Evolutionary conservation across 2,797 vertebrate species (phyloP), one percentile per base, ranked within the genome.

Genomic region (Micrastur ruficollis): DNA sequence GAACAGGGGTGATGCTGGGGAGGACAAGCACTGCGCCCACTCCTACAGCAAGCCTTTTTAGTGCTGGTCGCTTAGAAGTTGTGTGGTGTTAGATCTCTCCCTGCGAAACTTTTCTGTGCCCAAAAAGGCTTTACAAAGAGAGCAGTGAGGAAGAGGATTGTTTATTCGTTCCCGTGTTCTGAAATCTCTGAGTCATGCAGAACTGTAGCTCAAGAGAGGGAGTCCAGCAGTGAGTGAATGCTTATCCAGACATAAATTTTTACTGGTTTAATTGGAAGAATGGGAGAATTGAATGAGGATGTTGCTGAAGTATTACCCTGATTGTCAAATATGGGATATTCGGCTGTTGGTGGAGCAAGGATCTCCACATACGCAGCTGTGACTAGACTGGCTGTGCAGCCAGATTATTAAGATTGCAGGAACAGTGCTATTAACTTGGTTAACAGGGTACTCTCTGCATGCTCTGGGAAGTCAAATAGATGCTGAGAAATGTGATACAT

Each of bases 301-400:
- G 27, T 52, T 72, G 53, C 26, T 88, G 32, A n/a, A 50, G 22
- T 40, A 3, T 40, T 65, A 38, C 23, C 42, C 46, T 3, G 4
- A 0, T n/a, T 31, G 25, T 62, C 59, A 71, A 9, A 44, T 49
- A 10, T 0, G 1, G 34, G 20, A 9, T 82, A 40, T 81, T 85
- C 1, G 20, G 18, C 31, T 65, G 18, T 15, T 63, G 58, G 12
- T 47, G 68, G 31, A 58, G 58, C 29, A 91, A 27, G 3, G 32
- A 59, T 59, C 40, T 75, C 14, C 12, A 14, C 0, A 1, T 12
- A 31, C 44, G 19, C 36, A 89, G 27, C 22, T 53, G 36, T 52
- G 29, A 46, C 16, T 25, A 25, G 25, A 56, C n/a, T 6, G 25
- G 12, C 50, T 81, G 22, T 53, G 25, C 44, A 11, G 10, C 1